Evolutionary conservation across 2,113 vertebrate species (phyloP), one percentile per base, ranked within the genome.

Genomic region (Cryptotis parvus): DNA sequence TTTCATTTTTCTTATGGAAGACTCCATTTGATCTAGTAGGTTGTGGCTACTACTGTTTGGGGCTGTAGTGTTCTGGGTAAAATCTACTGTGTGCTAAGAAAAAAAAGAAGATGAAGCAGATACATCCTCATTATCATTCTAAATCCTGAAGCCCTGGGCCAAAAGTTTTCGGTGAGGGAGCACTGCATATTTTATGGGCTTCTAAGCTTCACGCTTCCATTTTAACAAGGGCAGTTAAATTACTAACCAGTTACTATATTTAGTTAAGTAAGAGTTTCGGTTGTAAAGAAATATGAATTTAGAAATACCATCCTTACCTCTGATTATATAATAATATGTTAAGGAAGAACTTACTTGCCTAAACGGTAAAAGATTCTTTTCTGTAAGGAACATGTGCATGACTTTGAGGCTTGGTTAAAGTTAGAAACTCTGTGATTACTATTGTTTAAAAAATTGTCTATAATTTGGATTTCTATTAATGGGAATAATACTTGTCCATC

Each of bases 211-310:
- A 49, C 29, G 26, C 26, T 11, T 33, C 15, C 4, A 2, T 45
- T 70, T 73, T 55, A 68, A 35, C 1, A 73, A n/a, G 2, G 20
- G 16, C 35, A 69, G 49, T 37, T 79, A 65, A 75, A 86, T 61
- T 52, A 37, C 41, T 65, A 66, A 52, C 29, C 24, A 77, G 76
- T 41, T 58, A 35, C 1, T 52, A 4, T n/a, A n/a, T 78, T 82
- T 61, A 24, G 11, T 70, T 93, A 70, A 79, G 26, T 35, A 66
- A 49, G 29, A 82, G 41, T 49, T 87, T 82, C 20, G 82, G 1
- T 66, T 66, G 14, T 91, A 77, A 83, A 43, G 35, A 73, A 83
- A 84, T 69, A 63, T 73, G 84, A 91, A 83, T 11, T 43, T 66
- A 43, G 8, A 8, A 24, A 72, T 31, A 43, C 8, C 16, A 49